Evolutionary conservation across 2,113 vertebrate genomes (phyloP), one percentile per base, ranked within the genome.

Genomic region (Anoura caudifer): DNA sequence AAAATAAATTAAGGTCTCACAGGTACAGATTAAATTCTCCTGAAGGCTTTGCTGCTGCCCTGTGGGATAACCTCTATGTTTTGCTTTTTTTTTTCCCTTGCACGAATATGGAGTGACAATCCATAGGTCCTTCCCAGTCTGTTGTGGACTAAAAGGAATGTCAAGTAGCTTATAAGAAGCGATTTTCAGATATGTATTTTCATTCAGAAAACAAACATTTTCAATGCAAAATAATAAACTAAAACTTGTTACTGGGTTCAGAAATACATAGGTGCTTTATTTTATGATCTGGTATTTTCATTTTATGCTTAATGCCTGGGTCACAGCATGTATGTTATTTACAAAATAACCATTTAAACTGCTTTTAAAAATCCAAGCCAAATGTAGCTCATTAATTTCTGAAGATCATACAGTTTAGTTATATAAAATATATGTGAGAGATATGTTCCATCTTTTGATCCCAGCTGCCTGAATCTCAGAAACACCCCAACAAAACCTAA

Each of bases 1-100:
- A 94, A 91, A 94, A 94, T 96, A 91, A 91, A 65, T 96, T 65
- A 83, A 75, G 20, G 17, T 54, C 31, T 54, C 31, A 59, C n/a
- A 85, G 72, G 22, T 67, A 89, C 79, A 56, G 50, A 70, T 70
- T 85, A 56, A 75, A 77, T 92, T 80, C 65, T 43, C 41, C 70
- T 82, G 54, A 31, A 92, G 28, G 50, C 33, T 84, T 86, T 82
- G 41, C 13, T 77, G 13, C 0, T 63, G 16, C 65, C 31, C 45
- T 19, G 3, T 56, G 56, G 45, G 33, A 69, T 90, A 67, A 84
- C 54, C 7, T 76, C 1, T 72, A 47, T 19, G 14, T 81, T 45
- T 90, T 87, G n/a, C 36, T 54, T 22, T 63, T 24, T 31, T 33
- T 65, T 24, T n/a, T 73, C 33, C 9, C 8, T 87, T 91, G 10